Conservation (phyloP, 2,797 vertebrate species). For the Takifugu ocellatus region DNA sequence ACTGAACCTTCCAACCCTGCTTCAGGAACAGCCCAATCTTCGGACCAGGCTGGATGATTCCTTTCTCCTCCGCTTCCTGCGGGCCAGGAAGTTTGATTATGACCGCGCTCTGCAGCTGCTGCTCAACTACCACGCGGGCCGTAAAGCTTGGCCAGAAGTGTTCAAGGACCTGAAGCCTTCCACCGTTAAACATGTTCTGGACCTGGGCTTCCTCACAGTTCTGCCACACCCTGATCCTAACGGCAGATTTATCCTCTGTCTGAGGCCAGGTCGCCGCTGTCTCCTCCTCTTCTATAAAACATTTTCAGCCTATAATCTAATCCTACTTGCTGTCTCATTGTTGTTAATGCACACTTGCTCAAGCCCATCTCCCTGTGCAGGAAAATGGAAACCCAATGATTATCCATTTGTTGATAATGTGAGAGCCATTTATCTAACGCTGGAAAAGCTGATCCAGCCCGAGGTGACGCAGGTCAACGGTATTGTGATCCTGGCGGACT, state of each 20-base stretch:
- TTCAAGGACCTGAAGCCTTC: conserved; percentile 91
- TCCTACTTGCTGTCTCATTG: neutral
- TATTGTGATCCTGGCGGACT: conserved; percentile 95
- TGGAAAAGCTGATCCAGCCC: conserved; percentile 97
- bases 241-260: conserved; percentile 89
- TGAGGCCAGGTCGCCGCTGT: conserved; percentile 82
- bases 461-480: conserved; percentile 98
- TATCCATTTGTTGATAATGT: conserved; percentile 97
- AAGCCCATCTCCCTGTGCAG: conserved; percentile 58
- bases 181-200: conserved; percentile 87
- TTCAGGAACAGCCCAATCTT: conserved; percentile 88
- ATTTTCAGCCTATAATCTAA: too few species aligned
- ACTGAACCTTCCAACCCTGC: neutral
- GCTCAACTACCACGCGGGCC: conserved; percentile 90
- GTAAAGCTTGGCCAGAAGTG: conserved; percentile 93
- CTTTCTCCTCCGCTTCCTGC: conserved; percentile 93
- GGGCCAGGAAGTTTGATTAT: conserved; percentile 97
- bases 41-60: conserved; percentile 89
- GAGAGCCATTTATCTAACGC: conserved; percentile 92
- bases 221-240: conserved; percentile 84
- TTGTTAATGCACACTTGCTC: neutral
- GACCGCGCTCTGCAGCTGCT: conserved; percentile 94
- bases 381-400: conserved; percentile 92
- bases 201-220: conserved; percentile 93
- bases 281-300: neutral